These are phyloP conservation scores for Dendrolimus pini DNA, from an alignment of 2,888 invertebrate species.

Conservation along the genomic window DNA sequence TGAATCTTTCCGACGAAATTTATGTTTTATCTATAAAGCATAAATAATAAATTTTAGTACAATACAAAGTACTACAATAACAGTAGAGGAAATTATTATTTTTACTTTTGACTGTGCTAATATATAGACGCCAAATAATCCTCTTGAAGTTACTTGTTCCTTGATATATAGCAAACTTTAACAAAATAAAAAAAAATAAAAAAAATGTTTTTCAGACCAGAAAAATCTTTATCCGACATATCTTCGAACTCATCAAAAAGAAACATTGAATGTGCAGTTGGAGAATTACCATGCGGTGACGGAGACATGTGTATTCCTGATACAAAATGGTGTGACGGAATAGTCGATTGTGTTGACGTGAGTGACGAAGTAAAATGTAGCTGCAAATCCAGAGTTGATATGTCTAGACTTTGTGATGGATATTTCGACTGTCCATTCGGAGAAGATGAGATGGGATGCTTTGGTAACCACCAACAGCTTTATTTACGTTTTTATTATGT, in stretches of 20 bases:
- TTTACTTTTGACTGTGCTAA: too few relatives aligned
- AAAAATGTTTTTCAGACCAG: not conserved
- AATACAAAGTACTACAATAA: too few relatives aligned
- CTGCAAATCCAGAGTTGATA: constrained; percentile 82
- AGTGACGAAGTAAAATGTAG: constrained; percentile 87
- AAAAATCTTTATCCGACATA: constrained; percentile 10
- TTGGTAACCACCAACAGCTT: constrained; percentile 65
- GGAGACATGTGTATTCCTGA: constrained; percentile 71
- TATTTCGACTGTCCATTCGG: constrained; percentile 88
- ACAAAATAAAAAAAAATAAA: too few relatives aligned
- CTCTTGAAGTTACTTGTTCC: too few relatives aligned
- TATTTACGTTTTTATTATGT: too few relatives aligned
- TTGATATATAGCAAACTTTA: too few relatives aligned
- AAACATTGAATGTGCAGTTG: constrained; percentile 41
- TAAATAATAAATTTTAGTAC: too few relatives aligned
- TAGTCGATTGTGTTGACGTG: constrained; percentile 84
- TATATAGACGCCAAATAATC: too few relatives aligned
- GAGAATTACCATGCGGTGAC: constrained; percentile 38
- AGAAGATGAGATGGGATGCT: constrained; percentile 88
- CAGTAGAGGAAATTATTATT: too few relatives aligned
- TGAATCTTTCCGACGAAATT: too few relatives aligned
- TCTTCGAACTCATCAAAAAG: constrained; percentile 21
- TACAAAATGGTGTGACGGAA: constrained; percentile 82
- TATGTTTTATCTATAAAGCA: too few relatives aligned
- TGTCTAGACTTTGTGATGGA: constrained; percentile 84